Evolutionary conservation across 2,797 vertebrate species (phyloP).

Genomic region (Saxicola maurus): DNA sequence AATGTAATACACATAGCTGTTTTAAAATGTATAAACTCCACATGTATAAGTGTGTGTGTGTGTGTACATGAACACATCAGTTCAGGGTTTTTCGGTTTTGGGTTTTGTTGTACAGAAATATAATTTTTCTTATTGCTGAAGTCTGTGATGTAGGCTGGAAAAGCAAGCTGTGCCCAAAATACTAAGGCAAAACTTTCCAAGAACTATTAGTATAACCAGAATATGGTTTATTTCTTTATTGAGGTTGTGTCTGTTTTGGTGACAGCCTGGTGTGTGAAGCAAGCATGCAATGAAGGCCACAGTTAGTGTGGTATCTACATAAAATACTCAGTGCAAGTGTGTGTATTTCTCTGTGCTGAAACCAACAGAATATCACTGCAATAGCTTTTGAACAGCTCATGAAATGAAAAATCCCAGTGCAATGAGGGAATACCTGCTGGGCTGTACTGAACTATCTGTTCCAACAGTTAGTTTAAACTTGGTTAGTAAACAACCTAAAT

Average conservation of each 20-base stretch:
- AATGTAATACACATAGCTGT: background rate
- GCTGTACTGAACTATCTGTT: background rate
- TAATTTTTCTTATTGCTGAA: background rate
- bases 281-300: background rate
- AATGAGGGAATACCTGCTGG: background rate
- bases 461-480: background rate
- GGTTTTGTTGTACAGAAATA: background rate
- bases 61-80: background rate
- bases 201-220: background rate
- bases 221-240: background rate
- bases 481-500: background rate
- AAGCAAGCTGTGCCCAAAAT: background rate
- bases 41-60: rapidly evolving
- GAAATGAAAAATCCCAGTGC: background rate
- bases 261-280: background rate
- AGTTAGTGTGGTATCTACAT: background rate
- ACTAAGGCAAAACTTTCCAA: background rate
- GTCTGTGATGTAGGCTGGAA: background rate
- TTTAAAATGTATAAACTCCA: background rate
- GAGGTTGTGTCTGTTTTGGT: background rate
- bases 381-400: background rate
- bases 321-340: background rate
- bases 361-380: background rate
- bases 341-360: background rate
- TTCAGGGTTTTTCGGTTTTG: rapidly evolving